These are phyloP conservation scores for Lepidostoma basale DNA, from an alignment of 1,140 invertebrate genomes.

Conservation along the genomic window DNA sequence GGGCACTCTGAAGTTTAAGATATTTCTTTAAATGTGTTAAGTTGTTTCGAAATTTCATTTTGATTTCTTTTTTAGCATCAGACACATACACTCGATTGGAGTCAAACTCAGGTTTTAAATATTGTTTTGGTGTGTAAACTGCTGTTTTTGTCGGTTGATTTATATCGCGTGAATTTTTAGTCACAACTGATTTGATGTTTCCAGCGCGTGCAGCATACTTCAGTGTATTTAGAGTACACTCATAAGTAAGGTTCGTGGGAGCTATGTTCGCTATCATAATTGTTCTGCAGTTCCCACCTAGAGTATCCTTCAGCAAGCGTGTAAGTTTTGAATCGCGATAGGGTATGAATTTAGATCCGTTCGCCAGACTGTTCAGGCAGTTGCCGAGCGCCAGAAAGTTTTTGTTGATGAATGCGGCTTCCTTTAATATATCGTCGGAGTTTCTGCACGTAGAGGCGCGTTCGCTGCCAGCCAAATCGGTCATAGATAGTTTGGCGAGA, in stretches of 20 bases:
- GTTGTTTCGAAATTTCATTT: too few relatives aligned
- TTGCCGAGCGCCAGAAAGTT: conserved; percentile 90
- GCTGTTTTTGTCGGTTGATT: too few relatives aligned
- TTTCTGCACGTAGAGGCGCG: conserved; percentile 79
- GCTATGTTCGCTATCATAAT: conserved; percentile 97
- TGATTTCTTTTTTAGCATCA: too few relatives aligned
- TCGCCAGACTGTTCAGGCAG: conserved; percentile 89
- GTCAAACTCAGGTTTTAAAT: too few relatives aligned
- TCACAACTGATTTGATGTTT: too few relatives aligned
- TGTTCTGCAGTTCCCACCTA: conserved; percentile 95
- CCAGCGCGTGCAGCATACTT: conserved; percentile 75
- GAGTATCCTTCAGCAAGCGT: conserved; percentile 91
- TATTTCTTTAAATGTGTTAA: background rate
- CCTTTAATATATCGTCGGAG: conserved; percentile 77
- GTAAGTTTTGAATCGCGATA: conserved; percentile 89
- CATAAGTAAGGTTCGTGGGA: conserved; percentile 79
- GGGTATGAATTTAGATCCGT: conserved; percentile 59
- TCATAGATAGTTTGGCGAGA: conserved; percentile 85
- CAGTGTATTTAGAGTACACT: conserved; percentile 96
- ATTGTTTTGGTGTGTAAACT: too few relatives aligned
- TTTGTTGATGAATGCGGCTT: conserved; percentile 93
- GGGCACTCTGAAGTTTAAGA: background rate
- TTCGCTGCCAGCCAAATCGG: conserved; percentile 93
- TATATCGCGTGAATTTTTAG: too few relatives aligned
- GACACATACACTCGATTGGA: too few relatives aligned